A percentile compares a stretch with the other conserved stretches of the same genome.
These are phyloP conservation scores for Nemotelus pantherinus DNA, from an alignment of 2,888 invertebrate species.

Conservation along the genomic window DNA sequence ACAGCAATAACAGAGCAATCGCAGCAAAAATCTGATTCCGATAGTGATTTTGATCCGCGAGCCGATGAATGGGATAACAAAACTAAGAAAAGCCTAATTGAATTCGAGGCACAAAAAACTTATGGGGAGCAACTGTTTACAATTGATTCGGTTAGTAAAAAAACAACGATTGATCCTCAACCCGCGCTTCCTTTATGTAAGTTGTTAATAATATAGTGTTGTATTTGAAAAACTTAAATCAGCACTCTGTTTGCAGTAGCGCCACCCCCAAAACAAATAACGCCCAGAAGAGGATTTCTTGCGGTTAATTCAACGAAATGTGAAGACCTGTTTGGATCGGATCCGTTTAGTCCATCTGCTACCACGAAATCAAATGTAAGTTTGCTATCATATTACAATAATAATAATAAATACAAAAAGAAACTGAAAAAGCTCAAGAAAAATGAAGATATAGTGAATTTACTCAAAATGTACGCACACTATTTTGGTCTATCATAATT, in stretches of 20 bases:
- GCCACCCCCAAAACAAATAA: slow-evolving; percentile 84
- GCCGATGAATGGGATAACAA: slow-evolving; percentile 74
- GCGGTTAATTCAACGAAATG: slow-evolving; percentile 63
- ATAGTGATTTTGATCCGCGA: slow-evolving; percentile 89
- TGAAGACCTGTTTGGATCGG: slow-evolving; percentile 83
- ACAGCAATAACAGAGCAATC: slow-evolving; percentile 82
- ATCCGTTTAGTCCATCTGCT: slow-evolving; percentile 71
- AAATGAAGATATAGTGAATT: too few species aligned
- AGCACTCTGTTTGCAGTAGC: slow-evolving; percentile 73
- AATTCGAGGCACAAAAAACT: slow-evolving; percentile 64
- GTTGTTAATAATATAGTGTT: slow-evolving; percentile 58
- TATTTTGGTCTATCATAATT: too few species aligned
- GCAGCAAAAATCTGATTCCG: slow-evolving; percentile 80
- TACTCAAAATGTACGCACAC: too few species aligned
- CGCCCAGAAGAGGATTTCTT: slow-evolving; percentile 66
- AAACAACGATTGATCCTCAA: slow-evolving; percentile 56
- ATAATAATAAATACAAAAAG: too few species aligned
- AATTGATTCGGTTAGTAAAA: slow-evolving; percentile 62
- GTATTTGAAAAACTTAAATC: slow-evolving; percentile 15
- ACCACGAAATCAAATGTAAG: slow-evolving; percentile 62
- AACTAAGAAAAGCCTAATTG: slow-evolving; percentile 63
- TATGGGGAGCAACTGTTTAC: slow-evolving; percentile 66
- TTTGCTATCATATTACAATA: slow-evolving; percentile 3
- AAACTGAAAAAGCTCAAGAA: too few species aligned
- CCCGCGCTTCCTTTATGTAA: slow-evolving; percentile 74